phyloP scores from a whole-genome alignment of 1,140 invertebrate species.

The Sycophila sp. region DNA sequence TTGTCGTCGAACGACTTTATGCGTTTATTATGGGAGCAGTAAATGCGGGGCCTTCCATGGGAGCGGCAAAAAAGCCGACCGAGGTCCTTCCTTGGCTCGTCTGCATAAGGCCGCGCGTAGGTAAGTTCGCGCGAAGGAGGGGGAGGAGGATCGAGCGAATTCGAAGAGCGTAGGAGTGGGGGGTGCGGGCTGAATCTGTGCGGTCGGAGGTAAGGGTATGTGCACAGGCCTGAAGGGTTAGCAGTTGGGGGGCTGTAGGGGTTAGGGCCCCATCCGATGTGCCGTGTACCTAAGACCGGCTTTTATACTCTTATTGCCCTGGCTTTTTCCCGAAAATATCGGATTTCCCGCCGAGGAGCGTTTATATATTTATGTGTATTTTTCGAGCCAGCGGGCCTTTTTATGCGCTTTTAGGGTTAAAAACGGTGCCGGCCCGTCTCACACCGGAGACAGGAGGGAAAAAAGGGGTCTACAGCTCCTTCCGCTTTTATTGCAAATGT shows the following conservation, averaged over 20 bases:
- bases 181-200: background rate
- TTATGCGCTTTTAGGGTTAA: conserved; percentile 29
- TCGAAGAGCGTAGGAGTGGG: too few species aligned
- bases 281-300: background rate
- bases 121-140: too few species aligned
- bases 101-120: too few species aligned
- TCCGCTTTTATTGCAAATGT: conserved; percentile 26
- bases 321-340: conserved; percentile 42
- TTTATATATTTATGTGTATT: conserved; percentile 11
- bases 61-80: background rate
- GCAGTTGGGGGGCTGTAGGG: background rate
- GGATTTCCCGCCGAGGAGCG: conserved; percentile 31
- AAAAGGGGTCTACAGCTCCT: background rate
- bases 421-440: conserved; percentile 16
- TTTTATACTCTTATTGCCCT: conserved; percentile 24
- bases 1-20: conserved; percentile 40
- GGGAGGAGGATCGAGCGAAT: conserved; percentile 8
- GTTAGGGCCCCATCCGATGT: too few species aligned
- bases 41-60: conserved; percentile 26
- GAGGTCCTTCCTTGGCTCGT: too few species aligned
- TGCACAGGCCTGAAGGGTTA: conserved; percentile 1
- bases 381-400: background rate
- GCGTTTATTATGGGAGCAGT: conserved; percentile 49
- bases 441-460: background rate
- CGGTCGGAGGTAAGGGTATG: too few species aligned